Evolutionary conservation across 30 jellyfish, hydroid and myxozoan genomes (phyloP).

Genomic region (Aurelia coerulea): DNA sequence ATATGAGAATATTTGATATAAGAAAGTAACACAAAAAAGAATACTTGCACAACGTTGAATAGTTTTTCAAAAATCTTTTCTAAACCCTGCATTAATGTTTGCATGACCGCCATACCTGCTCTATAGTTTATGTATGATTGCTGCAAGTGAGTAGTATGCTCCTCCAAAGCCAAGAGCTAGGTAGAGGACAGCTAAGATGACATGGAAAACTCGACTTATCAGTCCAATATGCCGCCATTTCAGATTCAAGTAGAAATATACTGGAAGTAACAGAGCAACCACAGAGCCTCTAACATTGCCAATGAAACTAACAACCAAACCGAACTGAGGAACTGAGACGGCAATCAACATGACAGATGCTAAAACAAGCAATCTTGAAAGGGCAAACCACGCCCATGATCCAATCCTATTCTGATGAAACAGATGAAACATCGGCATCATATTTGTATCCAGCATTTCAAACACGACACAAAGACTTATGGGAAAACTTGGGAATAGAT

Average conservation of each 20-base stretch:
- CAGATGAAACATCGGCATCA: constrained; percentile 42
- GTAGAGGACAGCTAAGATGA: constrained; percentile 6
- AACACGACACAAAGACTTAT: constrained; percentile 75
- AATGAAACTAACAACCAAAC: constrained; percentile 64
- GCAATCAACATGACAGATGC: constrained; percentile 46
- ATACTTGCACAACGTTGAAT: too few species aligned
- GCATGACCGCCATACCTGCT: too few species aligned
- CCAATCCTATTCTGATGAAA: constrained; percentile 8
- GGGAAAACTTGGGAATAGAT: constrained; percentile 45
- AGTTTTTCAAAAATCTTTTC: too few species aligned
- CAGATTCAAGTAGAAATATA: constrained; percentile 48
- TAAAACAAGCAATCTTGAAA: constrained; percentile 44
- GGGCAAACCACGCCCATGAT: constrained; percentile 29
- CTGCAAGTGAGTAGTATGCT: constrained; percentile 51
- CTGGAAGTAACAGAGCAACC: constrained; percentile 55
- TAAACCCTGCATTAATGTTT: too few species aligned
- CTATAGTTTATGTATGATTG: background rate
- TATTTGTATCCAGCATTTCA: constrained; percentile 62
- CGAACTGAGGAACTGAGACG: constrained; percentile 83
- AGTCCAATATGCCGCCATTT: constrained; percentile 33
- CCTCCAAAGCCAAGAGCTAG: constrained; percentile 58
- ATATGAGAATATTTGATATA: too few species aligned
- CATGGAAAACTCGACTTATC: constrained; percentile 8
- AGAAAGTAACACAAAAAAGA: too few species aligned
- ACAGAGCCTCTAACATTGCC: constrained; percentile 80